Percentiles rank a stretch among this genome's conserved stretches.
phyloP scores from a whole-genome alignment of 2,113 vertebrate species.

The Trematocara variabile region DNA sequence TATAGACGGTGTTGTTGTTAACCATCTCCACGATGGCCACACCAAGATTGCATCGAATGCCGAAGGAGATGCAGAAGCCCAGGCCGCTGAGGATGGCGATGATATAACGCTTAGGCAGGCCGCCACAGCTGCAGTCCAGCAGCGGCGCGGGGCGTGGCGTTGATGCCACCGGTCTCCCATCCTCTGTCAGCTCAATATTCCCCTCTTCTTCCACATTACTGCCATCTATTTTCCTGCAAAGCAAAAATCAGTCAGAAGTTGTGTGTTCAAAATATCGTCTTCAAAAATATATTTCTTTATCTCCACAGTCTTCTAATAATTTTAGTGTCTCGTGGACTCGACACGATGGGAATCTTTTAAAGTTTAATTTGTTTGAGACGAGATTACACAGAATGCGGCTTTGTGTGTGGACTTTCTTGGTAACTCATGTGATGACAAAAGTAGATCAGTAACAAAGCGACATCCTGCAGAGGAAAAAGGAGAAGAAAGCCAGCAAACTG shows the following conservation, averaged over 20 bases:
- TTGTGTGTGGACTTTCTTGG: background rate
- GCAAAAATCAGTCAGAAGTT: background rate
- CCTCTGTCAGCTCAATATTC: constrained; percentile 84
- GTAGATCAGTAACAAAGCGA: background rate
- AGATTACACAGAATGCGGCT: background rate
- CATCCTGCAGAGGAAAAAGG: background rate
- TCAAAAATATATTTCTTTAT: background rate
- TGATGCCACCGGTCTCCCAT: constrained; percentile 78
- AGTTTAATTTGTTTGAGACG: background rate
- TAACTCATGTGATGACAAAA: background rate
- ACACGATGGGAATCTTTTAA: background rate
- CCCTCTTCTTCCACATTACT: constrained; percentile 79
- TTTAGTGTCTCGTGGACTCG: background rate
- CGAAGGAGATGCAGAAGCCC: constrained; percentile 99
- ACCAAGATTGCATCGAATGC: constrained; percentile 94
- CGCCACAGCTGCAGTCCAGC: constrained; percentile 84
- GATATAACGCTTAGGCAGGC: constrained; percentile 94
- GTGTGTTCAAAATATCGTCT: background rate
- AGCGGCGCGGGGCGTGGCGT: constrained; percentile 21
- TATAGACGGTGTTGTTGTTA: constrained; percentile 91
- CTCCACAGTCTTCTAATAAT: background rate
- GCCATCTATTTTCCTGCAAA: constrained; percentile 85
- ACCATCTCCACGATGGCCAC: constrained; percentile 99
- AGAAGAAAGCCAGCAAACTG: constrained; percentile 7
- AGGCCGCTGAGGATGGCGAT: constrained; percentile 94